phyloP scores from a whole-genome alignment of 2,888 invertebrate genomes.

The Eubasilissa splendida region DNA sequence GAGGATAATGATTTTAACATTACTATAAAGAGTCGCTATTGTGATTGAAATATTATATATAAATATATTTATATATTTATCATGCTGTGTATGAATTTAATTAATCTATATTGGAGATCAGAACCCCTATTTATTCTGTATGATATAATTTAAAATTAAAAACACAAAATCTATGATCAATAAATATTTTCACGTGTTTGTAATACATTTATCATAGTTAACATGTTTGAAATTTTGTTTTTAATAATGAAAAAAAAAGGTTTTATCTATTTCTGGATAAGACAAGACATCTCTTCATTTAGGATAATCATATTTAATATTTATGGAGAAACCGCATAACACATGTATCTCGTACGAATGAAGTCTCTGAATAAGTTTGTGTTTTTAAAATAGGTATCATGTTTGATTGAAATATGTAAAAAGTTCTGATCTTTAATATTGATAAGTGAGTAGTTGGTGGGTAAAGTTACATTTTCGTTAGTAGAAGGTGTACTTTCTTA shows the following conservation, averaged over 20 bases:
- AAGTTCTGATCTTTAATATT: constrained; percentile 48
- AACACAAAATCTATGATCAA: no score
- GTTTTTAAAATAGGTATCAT: constrained; percentile 1
- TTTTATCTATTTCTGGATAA: no score
- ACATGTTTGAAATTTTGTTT: no score
- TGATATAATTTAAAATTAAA: no score
- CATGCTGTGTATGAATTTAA: constrained; percentile 54
- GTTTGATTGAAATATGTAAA: background rate
- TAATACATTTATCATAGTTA: no score
- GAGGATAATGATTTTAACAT: constrained; percentile 41
- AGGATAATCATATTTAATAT: no score
- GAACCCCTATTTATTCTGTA: constrained; percentile 17
- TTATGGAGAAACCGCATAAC: no score
- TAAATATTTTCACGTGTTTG: no score
- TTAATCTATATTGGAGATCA: constrained; percentile 47
- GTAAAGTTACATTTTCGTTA: constrained; percentile 45
- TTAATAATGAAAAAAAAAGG: no score
- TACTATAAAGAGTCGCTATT: constrained; percentile 49
- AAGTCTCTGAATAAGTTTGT: background rate
- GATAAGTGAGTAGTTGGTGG: constrained; percentile 44
- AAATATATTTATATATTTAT: constrained; percentile 49
- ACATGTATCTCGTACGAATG: no score
- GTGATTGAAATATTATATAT: constrained; percentile 51
- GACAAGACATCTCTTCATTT: no score
- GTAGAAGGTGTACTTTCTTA: constrained; percentile 44